Conservation (phyloP, 1,140 invertebrate species). For the Heliothis subflexa region DNA sequence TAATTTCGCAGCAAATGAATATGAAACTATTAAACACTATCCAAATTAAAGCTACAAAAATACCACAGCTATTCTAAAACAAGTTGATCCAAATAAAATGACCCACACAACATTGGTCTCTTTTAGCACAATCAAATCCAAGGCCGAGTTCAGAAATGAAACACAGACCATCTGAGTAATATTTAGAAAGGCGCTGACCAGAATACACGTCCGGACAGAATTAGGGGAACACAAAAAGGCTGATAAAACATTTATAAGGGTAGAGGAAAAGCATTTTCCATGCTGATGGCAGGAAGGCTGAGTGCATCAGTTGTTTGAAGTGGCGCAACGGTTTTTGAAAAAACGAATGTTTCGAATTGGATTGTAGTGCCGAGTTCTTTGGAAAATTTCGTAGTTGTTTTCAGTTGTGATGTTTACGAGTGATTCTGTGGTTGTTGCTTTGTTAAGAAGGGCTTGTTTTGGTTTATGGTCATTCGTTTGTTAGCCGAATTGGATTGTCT, state of each 20-base stretch:
- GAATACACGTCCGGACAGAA: slow-evolving; percentile 25
- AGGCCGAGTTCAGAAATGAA: slow-evolving; percentile 6
- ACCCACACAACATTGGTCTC: not conserved
- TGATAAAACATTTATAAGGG: slow-evolving; percentile 37
- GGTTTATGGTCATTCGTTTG: not conserved
- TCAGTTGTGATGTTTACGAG: not conserved
- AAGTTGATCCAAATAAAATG: not conserved
- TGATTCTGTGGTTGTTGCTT: not conserved
- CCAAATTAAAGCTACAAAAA: no score
- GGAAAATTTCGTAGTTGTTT: slow-evolving; percentile 19
- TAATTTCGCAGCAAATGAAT: no score
- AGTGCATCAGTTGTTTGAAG: slow-evolving; percentile 44
- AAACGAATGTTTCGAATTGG: slow-evolving; percentile 32
- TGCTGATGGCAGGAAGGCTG: slow-evolving; percentile 17
- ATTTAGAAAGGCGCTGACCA: slow-evolving; percentile 21
- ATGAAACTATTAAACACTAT: no score
- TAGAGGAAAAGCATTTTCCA: slow-evolving; percentile 36
- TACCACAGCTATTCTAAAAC: not conserved
- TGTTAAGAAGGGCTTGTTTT: slow-evolving; percentile 1
- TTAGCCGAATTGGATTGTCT: no score
- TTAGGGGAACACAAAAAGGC: slow-evolving; percentile 4
- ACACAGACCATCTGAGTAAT: not conserved
- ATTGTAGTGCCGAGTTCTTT: slow-evolving; percentile 27
- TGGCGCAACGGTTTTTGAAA: slow-evolving; percentile 25
- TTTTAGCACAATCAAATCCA: no score